Conservation (phyloP, 1,140 invertebrate species). For the Belonocnema kinseyi region DNA sequence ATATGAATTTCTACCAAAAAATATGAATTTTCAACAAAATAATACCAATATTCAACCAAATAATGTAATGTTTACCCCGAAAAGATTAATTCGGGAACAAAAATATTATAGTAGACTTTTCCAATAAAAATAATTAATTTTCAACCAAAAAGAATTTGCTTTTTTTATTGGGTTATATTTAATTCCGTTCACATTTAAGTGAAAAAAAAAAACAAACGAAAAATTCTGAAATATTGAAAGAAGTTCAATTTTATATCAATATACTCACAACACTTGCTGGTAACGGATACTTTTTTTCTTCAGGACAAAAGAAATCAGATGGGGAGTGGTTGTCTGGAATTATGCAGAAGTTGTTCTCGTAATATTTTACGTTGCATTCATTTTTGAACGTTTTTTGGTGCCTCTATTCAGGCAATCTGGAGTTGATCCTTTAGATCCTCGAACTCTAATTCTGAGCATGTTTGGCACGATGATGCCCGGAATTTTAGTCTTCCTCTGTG, state of each 20-base stretch:
- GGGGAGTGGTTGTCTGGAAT: constrained; percentile 83
- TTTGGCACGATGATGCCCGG: constrained; percentile 86
- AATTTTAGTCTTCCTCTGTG: constrained; percentile 83
- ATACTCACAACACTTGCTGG: neutral
- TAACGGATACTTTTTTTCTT: constrained; percentile 42
- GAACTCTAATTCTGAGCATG: constrained; percentile 79
- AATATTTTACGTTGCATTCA: constrained; percentile 87
- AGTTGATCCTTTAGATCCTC: constrained; percentile 77
- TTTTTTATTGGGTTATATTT: too few relatives aligned
- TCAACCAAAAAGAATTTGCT: too few relatives aligned
- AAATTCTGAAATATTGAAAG: constrained; percentile 38
- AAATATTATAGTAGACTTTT: too few relatives aligned
- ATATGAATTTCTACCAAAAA: too few relatives aligned
- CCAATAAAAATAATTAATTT: too few relatives aligned
- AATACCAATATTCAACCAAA: too few relatives aligned
- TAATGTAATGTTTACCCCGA: too few relatives aligned
- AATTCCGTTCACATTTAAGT: too few relatives aligned
- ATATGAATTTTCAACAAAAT: too few relatives aligned
- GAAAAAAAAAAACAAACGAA: neutral
- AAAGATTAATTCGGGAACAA: too few relatives aligned
- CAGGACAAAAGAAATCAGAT: constrained; percentile 83
- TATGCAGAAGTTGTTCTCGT: constrained; percentile 85
- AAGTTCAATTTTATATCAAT: neutral
- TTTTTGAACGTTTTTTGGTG: constrained; percentile 85
- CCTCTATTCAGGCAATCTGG: constrained; percentile 85